Base-by-base conservation (phyloP, 2,888 invertebrate genomes). In the Elaeidobius kamerunicus region DNA sequence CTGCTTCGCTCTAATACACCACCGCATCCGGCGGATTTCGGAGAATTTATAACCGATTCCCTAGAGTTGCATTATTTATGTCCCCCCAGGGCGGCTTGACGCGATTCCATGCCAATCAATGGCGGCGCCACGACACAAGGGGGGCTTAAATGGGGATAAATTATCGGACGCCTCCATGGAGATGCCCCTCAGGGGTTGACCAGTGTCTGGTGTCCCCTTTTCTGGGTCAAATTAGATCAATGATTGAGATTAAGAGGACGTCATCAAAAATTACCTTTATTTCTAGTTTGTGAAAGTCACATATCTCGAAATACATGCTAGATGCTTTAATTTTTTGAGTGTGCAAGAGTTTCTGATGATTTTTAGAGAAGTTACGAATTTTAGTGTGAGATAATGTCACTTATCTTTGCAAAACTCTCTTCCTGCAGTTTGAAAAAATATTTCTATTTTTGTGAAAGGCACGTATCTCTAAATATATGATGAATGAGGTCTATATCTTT, bases 91-190 rank as follows among this genome's bases (percentile, higher is more conserved):
- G 63, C 63, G 61, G 65, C 67, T 70, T 69, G 70, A 70, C 70
- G 70, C 70, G 69, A 69, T 69, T 68, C 68, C 61, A 63, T 67
- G 69, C 69, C 71, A 71, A 71, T 71, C 70, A 70, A 69, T 69
- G 70, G 65, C 65, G 65, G 48, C 63, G 62, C 62, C 60, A 56
- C 61, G 60, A 63, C 65, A 63, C 58, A 61, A 19, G 63, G 52
- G 53, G 61, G 66, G 67, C 65, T 68, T 69, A 66, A 64, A 64
- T 60, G 63, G 56, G 69, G 67, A 71, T 71, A 68, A 71, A 66
- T 69, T 70, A 70, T 65, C 57, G 64, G 53, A 59, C 56, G 57
- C 57, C 51, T 39, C 27, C 15, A 28, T 23, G 49, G 48, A 16
- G 40, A 28, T 18, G 11, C 41, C 15, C 48, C 38, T 20, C 23